These are phyloP conservation scores for Myanophis thanlyinensis DNA, from an alignment of 2,113 vertebrate species.

Conservation along the genomic window DNA sequence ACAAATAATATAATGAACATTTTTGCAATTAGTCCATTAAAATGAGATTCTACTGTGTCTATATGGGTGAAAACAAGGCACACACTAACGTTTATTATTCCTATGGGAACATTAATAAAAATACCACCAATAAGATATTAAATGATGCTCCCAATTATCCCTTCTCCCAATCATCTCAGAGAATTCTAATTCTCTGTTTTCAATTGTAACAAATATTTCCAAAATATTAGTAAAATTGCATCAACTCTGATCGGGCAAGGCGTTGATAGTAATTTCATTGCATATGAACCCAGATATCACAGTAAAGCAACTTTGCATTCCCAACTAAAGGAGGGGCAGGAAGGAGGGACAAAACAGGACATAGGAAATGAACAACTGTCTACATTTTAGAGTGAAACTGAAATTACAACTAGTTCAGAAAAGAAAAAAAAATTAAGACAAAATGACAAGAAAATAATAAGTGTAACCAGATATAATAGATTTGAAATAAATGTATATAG, in stretches of 20 bases:
- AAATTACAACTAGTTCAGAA: not conserved
- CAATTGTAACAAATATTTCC: not conserved
- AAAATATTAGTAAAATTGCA: not conserved
- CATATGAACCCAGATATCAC: not conserved
- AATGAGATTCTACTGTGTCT: not conserved
- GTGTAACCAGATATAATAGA: not conserved
- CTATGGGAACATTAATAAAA: not conserved
- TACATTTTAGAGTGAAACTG: not conserved
- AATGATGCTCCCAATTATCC: not conserved
- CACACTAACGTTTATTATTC: not conserved
- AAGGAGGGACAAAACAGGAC: not conserved
- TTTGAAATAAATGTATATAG: not conserved
- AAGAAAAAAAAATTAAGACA: not conserved
- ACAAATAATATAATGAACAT: not conserved
- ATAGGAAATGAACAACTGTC: not conserved
- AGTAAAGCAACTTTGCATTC: too few species aligned
- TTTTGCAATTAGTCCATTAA: not conserved
- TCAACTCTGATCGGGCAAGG: not conserved
- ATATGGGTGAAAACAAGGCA: not conserved
- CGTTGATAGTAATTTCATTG: not conserved
- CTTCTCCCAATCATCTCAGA: not conserved
- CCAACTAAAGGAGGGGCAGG: too few species aligned
- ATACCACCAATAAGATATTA: not conserved
- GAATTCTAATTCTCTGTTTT: not conserved
- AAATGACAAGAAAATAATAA: not conserved